A percentile compares a stretch with the other conserved stretches of the same genome.
Conservation (phyloP, 2,113 vertebrate genomes). For the Cyanoliseus patagonus region DNA sequence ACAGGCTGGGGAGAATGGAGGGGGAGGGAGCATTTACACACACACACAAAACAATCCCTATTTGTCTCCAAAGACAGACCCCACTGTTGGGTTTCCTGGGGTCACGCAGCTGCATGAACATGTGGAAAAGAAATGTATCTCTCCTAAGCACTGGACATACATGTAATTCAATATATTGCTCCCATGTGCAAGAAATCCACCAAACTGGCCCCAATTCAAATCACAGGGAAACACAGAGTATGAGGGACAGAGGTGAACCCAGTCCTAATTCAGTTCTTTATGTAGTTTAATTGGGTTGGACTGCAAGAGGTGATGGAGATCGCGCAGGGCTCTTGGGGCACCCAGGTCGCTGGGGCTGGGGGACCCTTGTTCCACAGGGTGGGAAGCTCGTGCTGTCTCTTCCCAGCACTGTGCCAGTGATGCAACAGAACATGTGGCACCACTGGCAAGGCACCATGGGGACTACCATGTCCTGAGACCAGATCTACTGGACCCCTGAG, state of each 20-base stretch:
- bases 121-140: slow-evolving; percentile 71
- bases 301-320: rapidly evolving
- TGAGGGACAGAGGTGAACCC: background rate
- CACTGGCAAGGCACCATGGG: rapidly evolving
- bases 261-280: background rate
- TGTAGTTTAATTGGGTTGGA: background rate
- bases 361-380: background rate
- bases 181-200: slow-evolving; percentile 65
- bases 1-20: background rate
- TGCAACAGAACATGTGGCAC: background rate
- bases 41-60: slow-evolving; percentile 34
- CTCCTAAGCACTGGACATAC: slow-evolving; percentile 43
- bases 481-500: background rate
- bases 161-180: slow-evolving; percentile 70
- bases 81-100: slow-evolving; percentile 68
- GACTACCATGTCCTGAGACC: too few relatives aligned
- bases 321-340: rapidly evolving
- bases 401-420: too few relatives aligned
- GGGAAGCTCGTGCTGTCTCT: background rate
- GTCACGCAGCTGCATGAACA: slow-evolving; percentile 70
- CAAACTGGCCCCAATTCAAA: slow-evolving; percentile 51
- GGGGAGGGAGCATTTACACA: slow-evolving; percentile 10
- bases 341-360: rapidly evolving
- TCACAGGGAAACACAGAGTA: background rate
- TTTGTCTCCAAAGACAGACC: slow-evolving; percentile 65